These are phyloP conservation scores for Sarcoramphus papa DNA, from an alignment of 2,797 vertebrate genomes.

Conservation along the genomic window DNA sequence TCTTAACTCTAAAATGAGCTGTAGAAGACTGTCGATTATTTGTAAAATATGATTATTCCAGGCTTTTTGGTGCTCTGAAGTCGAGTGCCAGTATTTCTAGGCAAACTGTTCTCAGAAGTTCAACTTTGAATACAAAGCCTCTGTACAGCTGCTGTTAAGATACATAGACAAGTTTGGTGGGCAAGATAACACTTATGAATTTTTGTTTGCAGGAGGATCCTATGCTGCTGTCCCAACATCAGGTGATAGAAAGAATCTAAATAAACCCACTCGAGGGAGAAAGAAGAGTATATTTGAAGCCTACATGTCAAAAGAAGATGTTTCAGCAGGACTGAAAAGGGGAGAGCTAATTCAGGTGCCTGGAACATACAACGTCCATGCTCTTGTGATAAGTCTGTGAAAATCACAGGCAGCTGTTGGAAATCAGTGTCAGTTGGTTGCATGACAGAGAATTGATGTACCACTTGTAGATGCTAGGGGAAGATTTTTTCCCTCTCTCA, in stretches of 20 bases:
- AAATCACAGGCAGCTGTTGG: not conserved
- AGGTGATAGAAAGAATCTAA: constrained; percentile 75
- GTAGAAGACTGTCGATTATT: not conserved
- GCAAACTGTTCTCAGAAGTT: not conserved
- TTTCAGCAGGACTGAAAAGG: constrained; percentile 89
- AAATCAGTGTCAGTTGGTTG: not conserved
- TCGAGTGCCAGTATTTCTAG: not conserved
- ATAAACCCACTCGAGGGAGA: constrained; percentile 73
- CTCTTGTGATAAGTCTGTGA: not conserved
- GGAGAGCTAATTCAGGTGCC: constrained; percentile 89
- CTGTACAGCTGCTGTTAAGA: not conserved
- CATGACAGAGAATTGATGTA: not conserved
- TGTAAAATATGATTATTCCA: constrained; percentile 17
- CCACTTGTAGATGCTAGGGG: not conserved
- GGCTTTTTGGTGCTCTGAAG: not conserved
- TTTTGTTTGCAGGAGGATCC: constrained; percentile 68
- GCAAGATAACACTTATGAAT: not conserved
- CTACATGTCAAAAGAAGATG: constrained; percentile 85
- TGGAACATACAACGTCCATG: not conserved
- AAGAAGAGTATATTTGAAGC: constrained; percentile 88
- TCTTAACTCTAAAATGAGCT: constrained; percentile 8
- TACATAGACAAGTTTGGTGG: not conserved
- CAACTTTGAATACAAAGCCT: not conserved
- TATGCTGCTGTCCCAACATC: constrained; percentile 61
- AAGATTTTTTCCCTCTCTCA: not conserved